Percentiles rank a stretch among this genome's conserved stretches.
Evolutionary conservation across 2,888 invertebrate genomes (phyloP).

Genomic region (Callinectes sapidus): DNA sequence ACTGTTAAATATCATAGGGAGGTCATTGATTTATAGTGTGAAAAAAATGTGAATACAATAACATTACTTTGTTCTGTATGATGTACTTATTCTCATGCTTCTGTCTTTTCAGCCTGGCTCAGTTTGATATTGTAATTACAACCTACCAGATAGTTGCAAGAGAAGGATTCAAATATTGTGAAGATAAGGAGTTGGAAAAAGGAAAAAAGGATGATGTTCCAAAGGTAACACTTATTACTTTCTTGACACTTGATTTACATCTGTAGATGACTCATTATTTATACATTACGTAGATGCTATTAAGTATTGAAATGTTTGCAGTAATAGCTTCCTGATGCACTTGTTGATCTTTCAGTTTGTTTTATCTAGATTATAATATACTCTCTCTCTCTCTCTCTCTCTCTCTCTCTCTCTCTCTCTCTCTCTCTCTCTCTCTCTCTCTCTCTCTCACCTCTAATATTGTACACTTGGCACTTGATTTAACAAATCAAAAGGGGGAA

Average conservation of each 20-base stretch:
- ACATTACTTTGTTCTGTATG: neutral
- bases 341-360: neutral
- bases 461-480: no score
- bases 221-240: constrained; percentile 36
- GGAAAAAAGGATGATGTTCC: constrained; percentile 60
- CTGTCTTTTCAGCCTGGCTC: constrained; percentile 79
- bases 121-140: constrained; percentile 89
- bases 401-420: no score
- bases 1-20: no score
- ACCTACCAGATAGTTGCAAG: constrained; percentile 85
- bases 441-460: no score
- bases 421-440: no score
- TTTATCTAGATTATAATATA: neutral
- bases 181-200: constrained; percentile 37
- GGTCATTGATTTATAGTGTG: neutral
- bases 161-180: constrained; percentile 74
- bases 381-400: no score
- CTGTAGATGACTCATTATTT: neutral
- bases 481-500: no score
- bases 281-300: neutral
- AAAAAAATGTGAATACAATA: neutral
- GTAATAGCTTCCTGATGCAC: neutral
- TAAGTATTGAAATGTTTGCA: neutral
- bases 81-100: neutral
- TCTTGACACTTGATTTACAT: neutral